phyloP scores from a whole-genome alignment of 2,113 vertebrate species.

The Catharus minimus region DNA sequence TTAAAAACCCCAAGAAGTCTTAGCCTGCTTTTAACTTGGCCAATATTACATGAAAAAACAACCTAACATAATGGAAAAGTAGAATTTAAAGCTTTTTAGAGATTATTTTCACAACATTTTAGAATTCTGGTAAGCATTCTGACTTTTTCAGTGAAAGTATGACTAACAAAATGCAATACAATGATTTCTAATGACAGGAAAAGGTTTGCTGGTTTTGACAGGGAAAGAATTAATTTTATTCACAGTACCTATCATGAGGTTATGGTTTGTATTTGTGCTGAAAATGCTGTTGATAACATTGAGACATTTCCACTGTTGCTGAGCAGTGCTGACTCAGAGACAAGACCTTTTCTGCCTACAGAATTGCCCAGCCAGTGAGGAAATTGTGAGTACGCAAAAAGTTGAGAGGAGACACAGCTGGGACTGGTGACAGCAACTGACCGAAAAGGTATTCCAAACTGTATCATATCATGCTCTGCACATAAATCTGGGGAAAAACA shows the following conservation, averaged over 20 bases:
- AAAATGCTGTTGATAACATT: background rate
- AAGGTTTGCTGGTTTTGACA: background rate
- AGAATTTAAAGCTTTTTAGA: background rate
- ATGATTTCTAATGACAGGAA: background rate
- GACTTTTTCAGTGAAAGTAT: background rate
- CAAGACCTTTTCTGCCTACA: background rate
- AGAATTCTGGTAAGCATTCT: background rate
- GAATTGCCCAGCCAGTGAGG: background rate
- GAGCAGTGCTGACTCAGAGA: background rate
- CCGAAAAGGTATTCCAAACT: background rate
- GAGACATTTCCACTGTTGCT: background rate
- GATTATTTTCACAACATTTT: background rate
- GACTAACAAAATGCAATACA: background rate
- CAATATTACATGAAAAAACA: background rate
- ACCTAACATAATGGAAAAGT: background rate
- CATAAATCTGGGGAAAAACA: background rate
- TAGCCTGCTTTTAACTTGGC: background rate
- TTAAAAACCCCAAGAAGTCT: fast-evolving
- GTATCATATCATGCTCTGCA: background rate
- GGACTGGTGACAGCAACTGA: background rate
- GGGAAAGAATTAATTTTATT: background rate
- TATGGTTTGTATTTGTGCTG: background rate
- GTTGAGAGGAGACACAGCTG: background rate
- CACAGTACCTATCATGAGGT: background rate
- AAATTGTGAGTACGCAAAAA: too few species aligned